Evolutionary conservation across 2,113 vertebrate species (phyloP), one percentile per base, ranked within the genome.

Genomic region (Menura novaehollandiae): DNA sequence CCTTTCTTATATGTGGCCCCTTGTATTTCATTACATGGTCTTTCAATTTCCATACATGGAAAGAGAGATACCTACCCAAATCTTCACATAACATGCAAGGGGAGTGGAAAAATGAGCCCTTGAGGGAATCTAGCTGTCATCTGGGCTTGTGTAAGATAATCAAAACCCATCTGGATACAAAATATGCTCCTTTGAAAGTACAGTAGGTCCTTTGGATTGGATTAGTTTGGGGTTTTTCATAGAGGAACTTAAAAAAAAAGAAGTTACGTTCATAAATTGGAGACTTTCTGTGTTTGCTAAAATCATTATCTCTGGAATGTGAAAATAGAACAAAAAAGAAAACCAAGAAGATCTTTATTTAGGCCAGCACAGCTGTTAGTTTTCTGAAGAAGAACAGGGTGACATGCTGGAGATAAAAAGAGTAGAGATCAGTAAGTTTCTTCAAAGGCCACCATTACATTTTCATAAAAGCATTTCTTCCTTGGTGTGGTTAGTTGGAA

Each of bases 381-480:
- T 93, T 90, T 88, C 39, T 74, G 43, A 79, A 77, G 53, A 85
- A 85, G 71, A 90, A 15, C 18, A 43, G 58, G 44, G 41, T 85
- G 87, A 72, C 32, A 17, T 33, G 15, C n/a, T 84, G 13, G 47
- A 90, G 85, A 84, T 60, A 64, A 32, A 56, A 77, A 86, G 55
- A 80, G 18, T n/a, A 71, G 85, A 91, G 75, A 83, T 91, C 51
- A 66, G 59, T 89, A 52, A 59, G 47, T 86, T 80, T 90, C 95
- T 90, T 95, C 89, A 97, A 96, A 96, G 78, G 72, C 62, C 47
- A 59, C 90, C 44, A 28, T 88, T 90, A 71, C 78, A 15, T 80
- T 83, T 95, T 73, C 90, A 90, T 95, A 88, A 95, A 80, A 89
- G 90, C 66, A 39, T 87, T 95, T 94, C 33, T 87, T 89, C 88